Percentiles rank a stretch among this genome's conserved stretches.
Conservation (phyloP, 2,888 invertebrate species). For the Tachina fera region DNA sequence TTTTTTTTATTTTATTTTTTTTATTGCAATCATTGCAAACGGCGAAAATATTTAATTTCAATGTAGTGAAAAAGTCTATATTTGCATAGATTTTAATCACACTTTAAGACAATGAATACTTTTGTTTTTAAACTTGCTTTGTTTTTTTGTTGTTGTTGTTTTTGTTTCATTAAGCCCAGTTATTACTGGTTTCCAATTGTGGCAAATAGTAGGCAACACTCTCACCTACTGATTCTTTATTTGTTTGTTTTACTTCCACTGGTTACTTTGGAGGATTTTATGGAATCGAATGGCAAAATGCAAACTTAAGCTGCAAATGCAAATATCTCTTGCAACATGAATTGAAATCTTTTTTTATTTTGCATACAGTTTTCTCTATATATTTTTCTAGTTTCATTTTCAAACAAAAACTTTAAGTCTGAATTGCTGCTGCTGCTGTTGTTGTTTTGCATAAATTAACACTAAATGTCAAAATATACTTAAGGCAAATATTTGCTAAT, state of each 20-base stretch:
- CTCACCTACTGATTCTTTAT: conserved; percentile 44
- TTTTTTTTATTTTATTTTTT: conserved; percentile 1
- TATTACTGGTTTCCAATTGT: conserved; percentile 52
- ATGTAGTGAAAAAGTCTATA: conserved; percentile 64
- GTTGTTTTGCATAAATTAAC: conserved; percentile 70
- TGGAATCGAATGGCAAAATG: conserved; percentile 46
- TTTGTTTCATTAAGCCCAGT: conserved; percentile 52
- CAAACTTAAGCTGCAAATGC: conserved; percentile 37
- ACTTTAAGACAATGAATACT: conserved; percentile 68
- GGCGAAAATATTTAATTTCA: conserved; percentile 62
- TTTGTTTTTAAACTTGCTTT: conserved; percentile 48
- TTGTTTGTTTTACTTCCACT: background rate
- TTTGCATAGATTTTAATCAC: conserved; percentile 71
- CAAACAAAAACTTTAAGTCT: conserved; percentile 16
- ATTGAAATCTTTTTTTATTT: background rate
- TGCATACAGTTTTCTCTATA: conserved; percentile 16
- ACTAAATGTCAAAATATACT: conserved; percentile 72
- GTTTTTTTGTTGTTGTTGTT: conserved; percentile 3
- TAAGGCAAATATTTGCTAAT: conserved; percentile 72
- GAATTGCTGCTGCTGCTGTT: background rate
- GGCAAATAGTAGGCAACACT: conserved; percentile 49
- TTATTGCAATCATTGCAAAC: conserved; percentile 16
- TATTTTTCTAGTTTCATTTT: conserved; percentile 49
- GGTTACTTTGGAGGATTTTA: conserved; percentile 41
- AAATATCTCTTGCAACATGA: conserved; percentile 27